Base-by-base conservation (phyloP, 2,113 vertebrate species). In the Marmota monax region DNA sequence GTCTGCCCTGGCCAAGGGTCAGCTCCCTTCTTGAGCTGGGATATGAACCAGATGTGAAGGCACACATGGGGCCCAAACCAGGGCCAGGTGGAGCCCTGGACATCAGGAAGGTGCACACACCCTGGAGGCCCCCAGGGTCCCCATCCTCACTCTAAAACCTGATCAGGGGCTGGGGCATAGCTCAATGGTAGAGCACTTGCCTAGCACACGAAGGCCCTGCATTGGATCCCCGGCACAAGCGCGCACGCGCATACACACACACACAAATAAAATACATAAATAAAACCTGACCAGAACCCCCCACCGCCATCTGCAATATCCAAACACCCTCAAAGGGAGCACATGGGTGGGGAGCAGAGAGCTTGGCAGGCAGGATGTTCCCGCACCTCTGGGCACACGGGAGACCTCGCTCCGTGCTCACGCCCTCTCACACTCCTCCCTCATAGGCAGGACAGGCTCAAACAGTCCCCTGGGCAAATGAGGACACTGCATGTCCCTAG, bases 331-430 rank as follows among this genome's bases (percentile, higher is more conserved):
- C 14, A 5, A 34, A n/a, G 67, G 53, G 63, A 3, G 32, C 3
- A 5, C 22, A 14, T 29, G 29, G 29, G 12, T 0, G 20, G 10
- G 56, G 56, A 22, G 20, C 14, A 14, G 77, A 86, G 74, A 76
- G 61, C 6, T 1, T 83, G 84, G 42, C 1, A 3, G 34, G 32
- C 4, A 4, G 37, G 65, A 10, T 1, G 4, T 3, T 25, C 53
- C 65, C 29, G n/a, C 27, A 45, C 37, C 72, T 20, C 22, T 14
- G 37, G 37, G 37, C 32, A 13, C 1, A 1, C 4, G 1, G 32
- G 29, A 37, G 23, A 16, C 42, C 29, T 18, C 69, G 14, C 32
- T 3, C 65, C 51, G 4, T 0, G 2, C 23, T 45, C 74, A 14
- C 37, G 29, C 4, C 45, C 65, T n/a, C 20, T 16, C 39, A 0